phyloP scores from a whole-genome alignment of 30 jellyfish, hydroid and myxozoan species.

The Pseudorhiza aurosa region DNA sequence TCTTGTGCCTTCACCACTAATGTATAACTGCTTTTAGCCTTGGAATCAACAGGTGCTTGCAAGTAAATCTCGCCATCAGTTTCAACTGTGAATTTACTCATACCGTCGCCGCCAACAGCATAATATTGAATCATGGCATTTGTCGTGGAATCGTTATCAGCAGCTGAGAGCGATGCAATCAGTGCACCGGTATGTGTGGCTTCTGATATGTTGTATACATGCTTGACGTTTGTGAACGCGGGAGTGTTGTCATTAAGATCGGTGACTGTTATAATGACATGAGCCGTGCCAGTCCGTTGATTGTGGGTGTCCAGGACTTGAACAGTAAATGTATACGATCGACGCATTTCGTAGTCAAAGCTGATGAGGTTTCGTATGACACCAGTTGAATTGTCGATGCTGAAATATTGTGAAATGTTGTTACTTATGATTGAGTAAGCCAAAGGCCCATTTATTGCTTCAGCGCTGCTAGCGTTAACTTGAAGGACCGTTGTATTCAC shows the following conservation, averaged over 20 bases:
- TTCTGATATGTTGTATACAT: constrained; percentile 69
- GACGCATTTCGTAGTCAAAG: constrained; percentile 74
- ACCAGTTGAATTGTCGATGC: constrained; percentile 74
- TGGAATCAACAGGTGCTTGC: constrained; percentile 35
- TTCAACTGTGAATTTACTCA: constrained; percentile 57
- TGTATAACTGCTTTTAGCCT: constrained; percentile 42
- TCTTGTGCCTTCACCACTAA: constrained; percentile 67
- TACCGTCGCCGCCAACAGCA: constrained; percentile 69
- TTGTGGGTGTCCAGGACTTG: constrained; percentile 69
- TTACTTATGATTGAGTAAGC: constrained; percentile 52
- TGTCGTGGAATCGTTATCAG: constrained; percentile 76
- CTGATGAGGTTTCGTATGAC: constrained; percentile 28
- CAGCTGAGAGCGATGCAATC: constrained; percentile 66
- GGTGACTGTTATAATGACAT: constrained; percentile 59
- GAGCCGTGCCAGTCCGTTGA: constrained; percentile 71
- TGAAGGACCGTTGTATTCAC: constrained; percentile 33
- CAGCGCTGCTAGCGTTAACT: constrained; percentile 72
- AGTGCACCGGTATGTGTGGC: constrained; percentile 77
- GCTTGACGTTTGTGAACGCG: constrained; percentile 28
- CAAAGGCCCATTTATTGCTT: constrained; percentile 66
- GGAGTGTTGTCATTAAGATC: constrained; percentile 93
- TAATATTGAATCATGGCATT: constrained; percentile 60
- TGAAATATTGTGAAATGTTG: constrained; percentile 50
- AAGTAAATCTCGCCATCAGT: constrained; percentile 71
- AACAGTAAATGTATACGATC: constrained; percentile 59